phyloP scores from a whole-genome alignment of 2,797 vertebrate genomes.

The Rhincodon typus region DNA sequence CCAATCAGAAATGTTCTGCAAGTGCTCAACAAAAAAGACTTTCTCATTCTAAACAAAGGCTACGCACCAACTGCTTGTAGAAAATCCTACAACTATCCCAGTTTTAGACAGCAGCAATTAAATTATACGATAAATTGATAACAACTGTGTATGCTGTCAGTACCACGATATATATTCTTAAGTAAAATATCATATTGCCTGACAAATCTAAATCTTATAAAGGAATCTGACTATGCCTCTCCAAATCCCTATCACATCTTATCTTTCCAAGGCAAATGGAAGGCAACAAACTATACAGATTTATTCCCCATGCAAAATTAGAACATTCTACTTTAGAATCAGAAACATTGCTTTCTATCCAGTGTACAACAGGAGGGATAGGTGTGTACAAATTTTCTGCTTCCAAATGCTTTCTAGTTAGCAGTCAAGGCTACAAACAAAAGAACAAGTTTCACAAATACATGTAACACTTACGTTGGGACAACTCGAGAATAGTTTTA shows the following conservation, averaged over 20 bases:
- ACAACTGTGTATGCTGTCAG: background rate
- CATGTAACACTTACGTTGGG: background rate
- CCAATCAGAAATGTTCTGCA: conserved; percentile 16
- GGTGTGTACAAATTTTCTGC: background rate
- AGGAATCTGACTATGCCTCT: background rate
- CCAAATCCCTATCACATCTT: background rate
- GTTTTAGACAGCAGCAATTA: background rate
- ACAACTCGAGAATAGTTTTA: background rate
- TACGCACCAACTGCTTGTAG: background rate
- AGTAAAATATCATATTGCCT: background rate
- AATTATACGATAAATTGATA: background rate
- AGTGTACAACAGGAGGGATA: background rate
- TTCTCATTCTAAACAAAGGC: conserved; percentile 15
- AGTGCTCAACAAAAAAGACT: conserved; percentile 25
- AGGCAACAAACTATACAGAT: background rate
- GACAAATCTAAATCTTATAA: background rate
- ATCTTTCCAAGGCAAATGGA: background rate
- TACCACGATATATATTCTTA: background rate
- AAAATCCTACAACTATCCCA: background rate
- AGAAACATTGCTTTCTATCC: background rate
- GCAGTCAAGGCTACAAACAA: background rate
- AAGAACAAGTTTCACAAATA: background rate
- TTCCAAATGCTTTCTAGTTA: background rate
- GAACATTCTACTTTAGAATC: background rate
- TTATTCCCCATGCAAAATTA: background rate